These are phyloP conservation scores for Kuschelorhynchus macadamiae DNA, from an alignment of 2,888 invertebrate species.

Conservation along the genomic window DNA sequence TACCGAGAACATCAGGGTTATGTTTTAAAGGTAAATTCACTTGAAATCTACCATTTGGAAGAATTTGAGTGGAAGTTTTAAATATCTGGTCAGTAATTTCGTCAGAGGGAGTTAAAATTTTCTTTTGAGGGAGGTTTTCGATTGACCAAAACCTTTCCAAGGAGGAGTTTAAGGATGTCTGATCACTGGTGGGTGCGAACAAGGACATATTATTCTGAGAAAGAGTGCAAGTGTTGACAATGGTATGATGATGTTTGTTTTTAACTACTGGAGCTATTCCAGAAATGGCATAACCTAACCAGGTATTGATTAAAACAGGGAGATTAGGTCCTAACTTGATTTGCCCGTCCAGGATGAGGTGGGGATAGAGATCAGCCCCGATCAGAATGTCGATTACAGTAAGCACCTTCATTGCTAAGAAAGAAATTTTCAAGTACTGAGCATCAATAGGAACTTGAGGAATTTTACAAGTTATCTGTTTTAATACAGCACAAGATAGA, in stretches of 20 bases:
- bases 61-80: conserved; percentile 13
- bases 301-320: conserved; percentile 36
- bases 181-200: conserved; percentile 7
- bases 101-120: conserved; percentile 23
- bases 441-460: conserved; percentile 9
- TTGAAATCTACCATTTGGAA: conserved; percentile 36
- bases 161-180: not conserved
- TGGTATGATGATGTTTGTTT: not conserved
- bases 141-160: conserved; percentile 42
- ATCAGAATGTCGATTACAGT: conserved; percentile 38
- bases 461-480: conserved; percentile 12
- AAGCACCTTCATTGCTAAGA: not conserved
- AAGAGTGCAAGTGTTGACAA: not conserved
- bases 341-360: conserved; percentile 13
- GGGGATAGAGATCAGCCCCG: conserved; percentile 37
- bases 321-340: conserved; percentile 27
- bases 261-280: conserved; percentile 23
- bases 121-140: conserved; percentile 29
- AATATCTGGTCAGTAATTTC: conserved; percentile 29
- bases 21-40: conserved; percentile 38
- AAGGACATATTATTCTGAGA: not conserved
- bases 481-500: conserved; percentile 13
- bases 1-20: conserved; percentile 17
- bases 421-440: not conserved
- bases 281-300: conserved; percentile 38